Evolutionary conservation across 2,113 vertebrate genomes (phyloP), one percentile per base, ranked within the genome.

Genomic region (Nasalis larvatus): DNA sequence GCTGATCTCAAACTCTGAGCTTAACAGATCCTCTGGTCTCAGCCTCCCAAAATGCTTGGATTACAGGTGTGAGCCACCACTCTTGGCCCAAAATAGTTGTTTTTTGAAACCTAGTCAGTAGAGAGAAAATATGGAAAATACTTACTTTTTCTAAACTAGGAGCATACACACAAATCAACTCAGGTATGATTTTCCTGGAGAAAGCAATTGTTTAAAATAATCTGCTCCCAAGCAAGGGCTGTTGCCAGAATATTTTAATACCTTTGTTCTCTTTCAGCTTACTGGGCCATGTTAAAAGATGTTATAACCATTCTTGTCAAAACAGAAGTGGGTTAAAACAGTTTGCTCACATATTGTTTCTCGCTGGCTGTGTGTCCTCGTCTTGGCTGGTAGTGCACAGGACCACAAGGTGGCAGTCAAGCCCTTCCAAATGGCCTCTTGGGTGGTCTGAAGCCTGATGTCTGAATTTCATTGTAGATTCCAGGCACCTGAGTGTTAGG

Each of bases 331-430:
- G 17, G 14, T 37, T 27, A 12, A 14, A 47, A n/a, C 40, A 8
- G 17, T 6, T 40, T 45, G 54, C 20, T 11, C 40, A 25, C 25
- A 0, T 1, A 52, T 23, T 45, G 6, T 68, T 42, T 56, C 60
- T 69, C 21, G 2, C 21, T 2, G 23, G 52, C 18, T 1, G 17
- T 1, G 4, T 4, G 63, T 30, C 25, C 0, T 68, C 0, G 0
- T 0, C 4, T 74, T 17, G 6, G 94, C 49, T 8, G 25, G 74
- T 32, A 69, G 47, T 87, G 17, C 49, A 13, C 10, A 32, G 85
- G 35, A 47, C 96, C 99, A 88, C 97, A 21, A 98, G 98, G 94
- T 99, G 99, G 98, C 98, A 98, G 98, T 42, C 96, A 96, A 98
- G 89, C 88, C 96, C 97, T 98, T 98, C 40, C 87, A 96, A 95